Percentiles rank a stretch among this genome's conserved stretches.
Conservation (phyloP, 2,113 vertebrate genomes). For the Hydrolagus affinis region DNA sequence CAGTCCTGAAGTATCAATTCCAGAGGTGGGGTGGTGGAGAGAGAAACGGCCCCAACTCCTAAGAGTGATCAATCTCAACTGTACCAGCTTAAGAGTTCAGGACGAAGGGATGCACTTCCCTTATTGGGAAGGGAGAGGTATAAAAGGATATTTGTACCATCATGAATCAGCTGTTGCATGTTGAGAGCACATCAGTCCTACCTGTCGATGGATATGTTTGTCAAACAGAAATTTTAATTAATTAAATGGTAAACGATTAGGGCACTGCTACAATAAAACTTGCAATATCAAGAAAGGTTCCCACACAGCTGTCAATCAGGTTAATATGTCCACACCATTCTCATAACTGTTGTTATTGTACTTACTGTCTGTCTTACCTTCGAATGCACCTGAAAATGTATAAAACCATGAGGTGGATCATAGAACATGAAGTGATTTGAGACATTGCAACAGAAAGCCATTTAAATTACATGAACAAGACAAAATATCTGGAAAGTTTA, state of each 20-base stretch:
- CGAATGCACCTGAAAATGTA: slow-evolving; percentile 51
- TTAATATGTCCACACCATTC: slow-evolving; percentile 20
- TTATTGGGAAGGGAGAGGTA: neutral
- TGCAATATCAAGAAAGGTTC: slow-evolving; percentile 18
- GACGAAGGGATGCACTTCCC: neutral
- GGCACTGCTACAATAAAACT: slow-evolving; percentile 4
- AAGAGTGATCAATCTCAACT: neutral
- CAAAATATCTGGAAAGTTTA: neutral
- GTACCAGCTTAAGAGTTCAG: neutral
- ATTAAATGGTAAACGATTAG: neutral
- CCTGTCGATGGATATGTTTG: neutral
- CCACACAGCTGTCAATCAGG: neutral
- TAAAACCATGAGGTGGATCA: neutral
- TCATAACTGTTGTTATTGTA: slow-evolving; percentile 29
- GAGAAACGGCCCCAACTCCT: neutral
- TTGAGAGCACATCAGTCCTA: neutral
- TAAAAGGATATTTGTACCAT: neutral
- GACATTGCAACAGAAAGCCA: neutral
- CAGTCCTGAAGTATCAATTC: too few species aligned
- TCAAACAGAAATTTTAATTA: neutral
- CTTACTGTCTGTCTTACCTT: slow-evolving; percentile 50
- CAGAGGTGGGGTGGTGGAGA: too few species aligned
- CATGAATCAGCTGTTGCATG: too few species aligned
- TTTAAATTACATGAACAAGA: neutral
- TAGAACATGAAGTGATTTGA: neutral